Base-by-base conservation (phyloP, 2,113 vertebrate genomes). In the Muntiacus muntjak region DNA sequence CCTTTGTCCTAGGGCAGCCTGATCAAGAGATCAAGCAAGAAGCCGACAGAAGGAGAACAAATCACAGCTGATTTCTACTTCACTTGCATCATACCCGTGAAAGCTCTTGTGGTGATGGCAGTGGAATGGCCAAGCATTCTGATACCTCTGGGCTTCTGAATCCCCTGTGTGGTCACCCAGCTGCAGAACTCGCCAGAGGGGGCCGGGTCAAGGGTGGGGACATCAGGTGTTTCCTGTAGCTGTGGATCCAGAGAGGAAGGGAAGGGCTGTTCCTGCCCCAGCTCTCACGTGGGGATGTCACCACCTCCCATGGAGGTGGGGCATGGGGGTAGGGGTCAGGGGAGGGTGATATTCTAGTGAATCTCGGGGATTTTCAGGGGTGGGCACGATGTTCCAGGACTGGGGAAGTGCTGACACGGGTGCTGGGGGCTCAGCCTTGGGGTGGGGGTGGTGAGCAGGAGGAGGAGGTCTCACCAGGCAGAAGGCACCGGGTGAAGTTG, bases 401-500 rank as follows among this genome's bases (percentile, higher is more conserved):
- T 6, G 7, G 47, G 62, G 76, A 57, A 17, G n/a, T 52, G 76
- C 87, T 15, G 28, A 15, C 26, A 26, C 2, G 0, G 19, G 28
- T 50, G 67, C 33, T 67, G 50, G 36, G 36, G 78, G 28, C 11
- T 82, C 60, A 47, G 74, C 21, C 57, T 30, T 5, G 2, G 16
- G 5, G 19, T 5, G 0, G 23, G 5, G 14, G 26, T 17, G 5
- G 36, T 3, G 10, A 55, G 7, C 14, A 14, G 16, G 21, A 33
- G 21, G n/a, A 50, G 30, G 67, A 55, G 7, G 30, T 43, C 43
- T 62, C 26, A 26, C 8, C 57, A 17, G 62, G 40, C 2, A 36
- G 7, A 5, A 79, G 23, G 57, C 19, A 2, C 25, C 33, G 28
- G 36, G 28, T 2, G 3, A 30, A 28, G 28, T 3, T 86, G 33